Percentiles rank a stretch among this genome's conserved stretches.
These are phyloP conservation scores for Coenobita brevimanus DNA, from an alignment of 1,140 invertebrate genomes.

Conservation along the genomic window DNA sequence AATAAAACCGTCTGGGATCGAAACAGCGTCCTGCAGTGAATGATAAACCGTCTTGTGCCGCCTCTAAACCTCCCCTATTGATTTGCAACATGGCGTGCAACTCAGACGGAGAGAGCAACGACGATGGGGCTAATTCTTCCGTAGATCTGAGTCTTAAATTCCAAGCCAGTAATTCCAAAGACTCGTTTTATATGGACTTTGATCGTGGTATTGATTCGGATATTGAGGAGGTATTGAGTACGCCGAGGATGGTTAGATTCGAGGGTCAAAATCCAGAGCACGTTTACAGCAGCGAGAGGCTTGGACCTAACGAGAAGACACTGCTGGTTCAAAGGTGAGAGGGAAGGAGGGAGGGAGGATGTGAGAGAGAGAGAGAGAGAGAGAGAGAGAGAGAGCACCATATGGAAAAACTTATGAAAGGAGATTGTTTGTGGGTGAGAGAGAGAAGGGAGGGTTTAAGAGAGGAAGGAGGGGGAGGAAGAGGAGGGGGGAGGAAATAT, in stretches of 20 bases:
- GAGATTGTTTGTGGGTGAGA: neutral
- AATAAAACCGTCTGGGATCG: neutral
- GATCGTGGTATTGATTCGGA: constrained; percentile 61
- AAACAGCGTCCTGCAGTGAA: neutral
- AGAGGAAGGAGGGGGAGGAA: neutral
- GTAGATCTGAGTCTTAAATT: constrained; percentile 44
- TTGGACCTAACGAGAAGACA: neutral
- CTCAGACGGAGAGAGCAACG: neutral
- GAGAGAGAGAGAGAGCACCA: neutral
- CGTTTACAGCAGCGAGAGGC: neutral
- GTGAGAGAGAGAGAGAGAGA: neutral
- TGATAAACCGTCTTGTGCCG: neutral
- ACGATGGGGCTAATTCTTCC: constrained; percentile 15
- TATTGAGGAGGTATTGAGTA: constrained; percentile 46
- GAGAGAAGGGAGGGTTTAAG: neutral
- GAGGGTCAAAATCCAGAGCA: too few species aligned
- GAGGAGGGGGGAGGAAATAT: neutral
- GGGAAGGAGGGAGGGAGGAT: neutral
- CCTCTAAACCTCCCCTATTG: too few species aligned
- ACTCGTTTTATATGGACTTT: constrained; percentile 57
- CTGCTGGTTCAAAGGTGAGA: neutral
- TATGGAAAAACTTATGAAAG: neutral
- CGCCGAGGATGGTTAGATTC: neutral
- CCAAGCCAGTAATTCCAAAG: constrained; percentile 35
- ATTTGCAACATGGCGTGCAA: constrained; percentile 4